Conservation (phyloP, 2,797 vertebrate genomes). For the Smutsia gigantea region DNA sequence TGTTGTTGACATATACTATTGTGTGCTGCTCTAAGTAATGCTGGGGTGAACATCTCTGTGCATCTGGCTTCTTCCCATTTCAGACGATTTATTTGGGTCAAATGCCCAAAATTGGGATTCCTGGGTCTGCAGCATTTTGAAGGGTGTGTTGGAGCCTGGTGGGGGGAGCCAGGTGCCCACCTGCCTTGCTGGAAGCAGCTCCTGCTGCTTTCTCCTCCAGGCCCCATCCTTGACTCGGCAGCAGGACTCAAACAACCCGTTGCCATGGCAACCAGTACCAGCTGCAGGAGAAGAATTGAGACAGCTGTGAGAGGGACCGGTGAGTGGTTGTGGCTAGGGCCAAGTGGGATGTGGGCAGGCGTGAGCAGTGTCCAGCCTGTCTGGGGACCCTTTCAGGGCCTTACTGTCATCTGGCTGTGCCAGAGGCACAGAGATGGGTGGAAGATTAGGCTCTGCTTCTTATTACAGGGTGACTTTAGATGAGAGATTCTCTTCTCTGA, state of each 20-base stretch:
- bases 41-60: not conserved
- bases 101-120: not conserved
- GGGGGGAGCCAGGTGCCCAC: not conserved
- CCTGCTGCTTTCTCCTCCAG: not conserved
- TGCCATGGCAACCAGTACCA: slow-evolving; percentile 63
- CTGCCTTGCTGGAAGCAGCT: not conserved
- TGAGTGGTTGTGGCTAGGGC: not conserved
- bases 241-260: slow-evolving; percentile 63
- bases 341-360: not conserved
- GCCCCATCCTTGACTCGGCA: slow-evolving; percentile 70
- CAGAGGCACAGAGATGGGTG: not conserved
- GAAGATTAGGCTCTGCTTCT: slow-evolving; percentile 25
- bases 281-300: slow-evolving; percentile 54
- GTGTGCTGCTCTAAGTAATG: not conserved
- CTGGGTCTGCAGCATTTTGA: not conserved
- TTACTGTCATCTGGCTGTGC: not conserved
- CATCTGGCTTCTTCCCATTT: not conserved
- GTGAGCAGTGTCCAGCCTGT: not conserved
- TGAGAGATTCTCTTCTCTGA: not conserved
- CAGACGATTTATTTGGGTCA: not conserved
- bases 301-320: slow-evolving; percentile 26
- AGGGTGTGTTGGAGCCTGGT: not conserved
- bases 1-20: not conserved
- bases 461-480: not conserved
- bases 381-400: not conserved